Conservation (phyloP, 1,140 invertebrate genomes). For the Caerostris darwini region DNA sequence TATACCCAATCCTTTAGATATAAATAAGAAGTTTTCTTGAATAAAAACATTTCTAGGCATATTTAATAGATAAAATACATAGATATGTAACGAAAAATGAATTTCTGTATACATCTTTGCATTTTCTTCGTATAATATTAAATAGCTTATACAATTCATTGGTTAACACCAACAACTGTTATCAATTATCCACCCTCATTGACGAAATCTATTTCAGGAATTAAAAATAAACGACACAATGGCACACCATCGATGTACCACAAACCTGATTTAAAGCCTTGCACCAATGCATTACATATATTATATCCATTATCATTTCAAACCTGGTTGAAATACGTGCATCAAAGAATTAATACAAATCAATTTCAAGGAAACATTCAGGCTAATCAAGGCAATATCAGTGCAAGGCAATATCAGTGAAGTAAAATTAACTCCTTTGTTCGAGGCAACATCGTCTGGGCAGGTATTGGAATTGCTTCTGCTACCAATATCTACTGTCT, state of each 20-base stretch:
- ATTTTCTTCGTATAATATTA: no score
- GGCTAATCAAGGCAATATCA: no score
- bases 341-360: neutral
- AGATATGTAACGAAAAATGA: no score
- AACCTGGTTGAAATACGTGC: neutral
- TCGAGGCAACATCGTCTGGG: neutral
- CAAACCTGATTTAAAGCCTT: neutral
- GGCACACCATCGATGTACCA: neutral
- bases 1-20: no score
- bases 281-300: neutral
- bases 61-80: no score
- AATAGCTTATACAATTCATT: no score
- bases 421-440: constrained; percentile 23
- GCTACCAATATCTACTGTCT: neutral
- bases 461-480: neutral
- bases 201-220: neutral
- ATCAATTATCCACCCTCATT: neutral
- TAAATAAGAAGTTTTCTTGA: no score
- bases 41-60: no score
- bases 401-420: neutral
- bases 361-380: neutral
- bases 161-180: no score
- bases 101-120: no score
- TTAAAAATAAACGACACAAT: neutral
- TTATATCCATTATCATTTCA: neutral